Base-by-base conservation (phyloP, 2,888 invertebrate species). In the Drosophila mettleri region DNA sequence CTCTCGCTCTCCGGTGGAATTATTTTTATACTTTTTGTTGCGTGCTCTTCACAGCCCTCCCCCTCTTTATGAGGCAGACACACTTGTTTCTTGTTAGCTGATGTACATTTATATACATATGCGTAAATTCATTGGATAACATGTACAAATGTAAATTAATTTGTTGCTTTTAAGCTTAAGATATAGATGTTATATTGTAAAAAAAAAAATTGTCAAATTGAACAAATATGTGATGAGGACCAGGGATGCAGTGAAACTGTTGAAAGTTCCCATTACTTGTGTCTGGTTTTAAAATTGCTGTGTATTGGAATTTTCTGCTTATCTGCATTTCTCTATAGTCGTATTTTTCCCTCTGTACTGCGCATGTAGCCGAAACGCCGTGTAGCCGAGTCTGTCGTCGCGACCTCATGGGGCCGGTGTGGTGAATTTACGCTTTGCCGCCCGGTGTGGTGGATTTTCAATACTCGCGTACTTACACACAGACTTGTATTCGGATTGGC, bases 371-470 rank as follows among this genome's bases (percentile, higher is more conserved):
- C 63, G 62, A 18, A 34, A 33, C 9, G 53, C 49, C 49, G 33
- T 79, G 80, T 69, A 70, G 53, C 46, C 63, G 62, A 45, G 57
- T 53, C 66, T 55, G 73, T 60, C 66, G 74, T 72, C 59, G 64
- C 80, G 78, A 74, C 74, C 80, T 84, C 80, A 73, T 84, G 78
- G 77, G 82, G 85, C 89, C 83, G 83, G 89, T 87, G 85, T 87
- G 89, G 69, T 78, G 74, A 78, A 38, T 84, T 74, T 57, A 43
- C 34, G 27, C 46, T 75, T 76, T 70, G 80, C 76, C 76, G 76
- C 76, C 80, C 76, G 76, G 76, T 76, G 54, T 76, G 76, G 80
- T 76, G 76, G 36, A 41, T 75, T 70, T 74, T 34, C 22, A 58
- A 66, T 48, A 52, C 34, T 38, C 63, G 34, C 20, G 36, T n/a